A percentile compares a stretch with the other conserved stretches of the same genome.
phyloP scores from a whole-genome alignment of 2,113 vertebrate genomes.

The Pleuronectes platessa region DNA sequence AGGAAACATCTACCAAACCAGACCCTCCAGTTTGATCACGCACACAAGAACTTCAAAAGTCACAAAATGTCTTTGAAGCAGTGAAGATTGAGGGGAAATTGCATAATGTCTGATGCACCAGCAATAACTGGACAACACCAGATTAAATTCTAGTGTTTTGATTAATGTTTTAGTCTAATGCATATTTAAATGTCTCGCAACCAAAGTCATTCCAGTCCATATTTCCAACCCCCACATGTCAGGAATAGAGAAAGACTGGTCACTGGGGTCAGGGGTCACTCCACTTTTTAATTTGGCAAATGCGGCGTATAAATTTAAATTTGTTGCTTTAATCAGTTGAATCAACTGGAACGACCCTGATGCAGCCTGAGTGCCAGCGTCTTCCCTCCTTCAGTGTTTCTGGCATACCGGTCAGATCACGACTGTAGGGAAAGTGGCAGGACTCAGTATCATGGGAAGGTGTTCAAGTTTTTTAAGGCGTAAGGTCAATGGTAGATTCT shows the following conservation, averaged over 20 bases:
- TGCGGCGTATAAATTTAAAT: constrained; percentile 62
- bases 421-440: constrained; percentile 14
- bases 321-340: constrained; percentile 68
- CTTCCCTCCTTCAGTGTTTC: constrained; percentile 20
- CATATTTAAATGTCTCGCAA: constrained; percentile 15
- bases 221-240: constrained; percentile 10
- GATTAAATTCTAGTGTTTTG: constrained; percentile 1
- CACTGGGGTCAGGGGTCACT: constrained; percentile 53
- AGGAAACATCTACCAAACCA: background rate
- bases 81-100: background rate
- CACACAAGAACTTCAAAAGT: background rate
- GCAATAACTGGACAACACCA: background rate
- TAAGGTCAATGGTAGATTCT: background rate
- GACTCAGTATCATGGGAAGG: constrained; percentile 2
- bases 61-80: background rate
- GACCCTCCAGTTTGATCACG: background rate
- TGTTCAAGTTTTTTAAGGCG: background rate
- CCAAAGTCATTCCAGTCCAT: background rate
- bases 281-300: constrained; percentile 62
- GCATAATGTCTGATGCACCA: background rate
- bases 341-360: constrained; percentile 69
- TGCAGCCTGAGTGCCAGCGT: constrained; percentile 41
- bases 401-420: constrained; percentile 13
- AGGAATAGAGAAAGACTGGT: constrained; percentile 27
- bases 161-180: constrained; percentile 8